Base-by-base conservation (phyloP, 2,888 invertebrate species). In the Drosophila histrio region DNA sequence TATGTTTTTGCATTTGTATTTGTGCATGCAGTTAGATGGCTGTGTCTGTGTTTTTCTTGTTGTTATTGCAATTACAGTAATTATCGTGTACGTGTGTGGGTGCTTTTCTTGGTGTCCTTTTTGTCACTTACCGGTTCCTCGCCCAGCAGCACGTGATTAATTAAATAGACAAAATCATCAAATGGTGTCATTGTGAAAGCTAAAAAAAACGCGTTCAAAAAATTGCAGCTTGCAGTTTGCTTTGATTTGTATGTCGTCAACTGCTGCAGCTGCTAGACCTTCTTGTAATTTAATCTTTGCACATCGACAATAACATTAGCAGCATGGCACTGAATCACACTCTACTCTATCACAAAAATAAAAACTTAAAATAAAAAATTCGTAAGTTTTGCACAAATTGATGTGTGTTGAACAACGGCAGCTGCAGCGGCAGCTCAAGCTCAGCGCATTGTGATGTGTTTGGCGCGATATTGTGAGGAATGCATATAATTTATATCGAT, bases 151-250 rank as follows among this genome's bases (percentile, higher is more conserved):
- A 94, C 93, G 87, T 93, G 93, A 90, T 94, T 94, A 57, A 94
- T 91, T 54, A 94, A 89, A 90, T 94, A 94, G 66, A 93, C 92
- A 87, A 94, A 94, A 88, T 94, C 94, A 89, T 94, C 94, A 73
- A 94, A 92, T 60, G 94, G 94, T 77, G 93, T 93, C 93, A 94
- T 93, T 67, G 34, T 78, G 72, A 34, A 53, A 66, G 49, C 38
- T 44, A 17, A 62, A 66, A 53, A 28, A 11, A 24, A 38, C 24
- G 53, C n/a, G n/a, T n/a, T 59, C 22, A 6, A 26, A 56, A 24
- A 52, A 9, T 72, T 72, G 60, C 67, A 72, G 53, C 28, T 61
- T 38, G 19, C 43, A 41, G 52, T 17, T 24, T 22, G 24, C 24
- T 44, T n/a, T 36, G 19, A 22, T 24, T 49, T 17, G 22, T 30